Evolutionary conservation across 1,140 invertebrate species (phyloP).

Genomic region (Megathymus violae): DNA sequence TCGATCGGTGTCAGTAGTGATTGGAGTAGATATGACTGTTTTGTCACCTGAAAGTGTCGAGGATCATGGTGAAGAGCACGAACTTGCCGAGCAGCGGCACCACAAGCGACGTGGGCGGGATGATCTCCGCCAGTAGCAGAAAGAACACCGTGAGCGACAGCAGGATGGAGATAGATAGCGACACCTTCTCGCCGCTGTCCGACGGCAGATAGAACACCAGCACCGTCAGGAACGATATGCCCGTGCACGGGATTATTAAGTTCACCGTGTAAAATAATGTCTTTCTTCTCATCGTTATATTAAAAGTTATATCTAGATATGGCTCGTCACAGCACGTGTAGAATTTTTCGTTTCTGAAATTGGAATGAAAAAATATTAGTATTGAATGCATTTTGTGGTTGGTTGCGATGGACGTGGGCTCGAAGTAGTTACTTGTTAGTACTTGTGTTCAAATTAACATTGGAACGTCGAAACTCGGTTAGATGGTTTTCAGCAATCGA

Average conservation of each 20-base stretch:
- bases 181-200: slow-evolving; percentile 98
- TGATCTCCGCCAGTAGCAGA: slow-evolving; percentile 98
- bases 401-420: too few species aligned
- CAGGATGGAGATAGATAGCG: slow-evolving; percentile 98
- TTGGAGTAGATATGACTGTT: too few species aligned
- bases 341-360: slow-evolving; percentile 95
- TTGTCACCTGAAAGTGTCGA: slow-evolving; percentile 99
- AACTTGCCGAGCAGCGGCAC: slow-evolving; percentile 99
- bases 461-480: too few species aligned
- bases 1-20: too few species aligned
- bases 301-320: slow-evolving; percentile 98
- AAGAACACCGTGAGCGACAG: slow-evolving; percentile 99
- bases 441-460: too few species aligned
- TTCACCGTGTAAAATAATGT: slow-evolving; percentile 99
- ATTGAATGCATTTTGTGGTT: too few species aligned
- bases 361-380: too few species aligned
- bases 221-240: slow-evolving; percentile 98
- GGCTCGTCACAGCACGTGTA: slow-evolving; percentile 96
- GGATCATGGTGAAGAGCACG: slow-evolving; percentile 99
- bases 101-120: slow-evolving; percentile 99
- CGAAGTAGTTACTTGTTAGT: too few species aligned
- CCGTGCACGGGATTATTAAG: slow-evolving; percentile 97
- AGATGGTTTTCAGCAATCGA: too few species aligned
- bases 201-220: slow-evolving; percentile 99
- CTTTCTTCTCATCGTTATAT: slow-evolving; percentile 97